Evolutionary conservation across 2,113 vertebrate species (phyloP).

Genomic region (Petromus typicus): DNA sequence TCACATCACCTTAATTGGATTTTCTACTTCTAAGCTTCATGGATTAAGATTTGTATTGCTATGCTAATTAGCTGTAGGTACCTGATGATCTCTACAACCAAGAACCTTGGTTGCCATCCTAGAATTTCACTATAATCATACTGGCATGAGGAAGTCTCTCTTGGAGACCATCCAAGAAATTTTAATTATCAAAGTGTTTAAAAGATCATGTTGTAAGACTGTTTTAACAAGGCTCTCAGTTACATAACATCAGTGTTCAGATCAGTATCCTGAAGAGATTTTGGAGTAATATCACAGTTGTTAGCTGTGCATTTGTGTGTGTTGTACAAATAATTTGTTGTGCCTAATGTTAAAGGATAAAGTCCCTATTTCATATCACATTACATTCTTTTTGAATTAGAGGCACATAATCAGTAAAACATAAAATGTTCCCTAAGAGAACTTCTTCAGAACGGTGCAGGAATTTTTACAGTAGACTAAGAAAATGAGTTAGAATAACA

Average conservation of each 20-base stretch:
- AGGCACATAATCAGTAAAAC: neutral
- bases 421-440: neutral
- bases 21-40: conserved; percentile 60
- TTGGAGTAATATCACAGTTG: neutral
- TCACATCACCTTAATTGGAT: conserved; percentile 54
- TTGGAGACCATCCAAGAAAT: conserved; percentile 65
- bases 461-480: neutral
- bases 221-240: neutral
- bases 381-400: neutral
- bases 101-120: conserved; percentile 59
- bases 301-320: neutral
- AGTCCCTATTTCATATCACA: neutral
- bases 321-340: neutral
- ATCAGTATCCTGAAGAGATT: conserved; percentile 9
- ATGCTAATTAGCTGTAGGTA: conserved; percentile 73
- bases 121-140: conserved; percentile 56
- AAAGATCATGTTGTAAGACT: conserved; percentile 64
- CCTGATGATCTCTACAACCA: conserved; percentile 45
- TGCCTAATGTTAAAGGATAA: neutral
- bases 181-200: conserved; percentile 73
- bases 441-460: neutral
- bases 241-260: neutral
- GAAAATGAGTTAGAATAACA: neutral
- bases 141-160: conserved; percentile 45
- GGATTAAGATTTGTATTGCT: conserved; percentile 71